phyloP scores from a whole-genome alignment of 2,113 vertebrate genomes.

The Labeo catla region DNA sequence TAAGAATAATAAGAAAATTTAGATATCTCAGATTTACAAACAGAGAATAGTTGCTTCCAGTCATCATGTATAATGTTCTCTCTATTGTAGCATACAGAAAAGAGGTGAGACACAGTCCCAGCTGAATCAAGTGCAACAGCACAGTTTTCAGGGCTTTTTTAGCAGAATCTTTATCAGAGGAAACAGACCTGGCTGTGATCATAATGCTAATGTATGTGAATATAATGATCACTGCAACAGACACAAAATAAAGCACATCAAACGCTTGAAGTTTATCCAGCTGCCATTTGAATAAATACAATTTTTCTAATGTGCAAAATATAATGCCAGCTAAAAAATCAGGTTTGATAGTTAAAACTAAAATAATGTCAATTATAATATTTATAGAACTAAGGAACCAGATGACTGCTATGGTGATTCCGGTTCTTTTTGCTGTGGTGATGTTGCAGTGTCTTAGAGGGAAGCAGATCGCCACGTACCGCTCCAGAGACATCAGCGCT shows the following conservation, averaged over 20 bases:
- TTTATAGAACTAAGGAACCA: slow-evolving; percentile 47
- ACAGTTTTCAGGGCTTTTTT: slow-evolving; percentile 60
- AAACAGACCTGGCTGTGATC: slow-evolving; percentile 6
- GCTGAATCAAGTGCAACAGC: slow-evolving; percentile 67
- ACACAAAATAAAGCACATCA: background rate
- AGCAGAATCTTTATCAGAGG: slow-evolving; percentile 16
- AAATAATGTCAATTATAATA: slow-evolving; percentile 43
- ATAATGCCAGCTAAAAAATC: background rate
- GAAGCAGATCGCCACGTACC: slow-evolving; percentile 56
- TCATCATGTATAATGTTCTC: background rate
- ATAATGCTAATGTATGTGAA: slow-evolving; percentile 1
- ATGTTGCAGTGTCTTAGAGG: slow-evolving; percentile 54
- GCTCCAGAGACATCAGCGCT: slow-evolving; percentile 60
- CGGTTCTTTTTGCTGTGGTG: slow-evolving; percentile 48
- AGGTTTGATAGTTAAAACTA: background rate
- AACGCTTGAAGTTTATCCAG: background rate
- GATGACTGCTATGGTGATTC: slow-evolving; percentile 39
- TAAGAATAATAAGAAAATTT: slow-evolving; percentile 45
- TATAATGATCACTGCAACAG: background rate
- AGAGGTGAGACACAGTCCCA: slow-evolving; percentile 62
- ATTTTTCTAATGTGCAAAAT: slow-evolving; percentile 20
- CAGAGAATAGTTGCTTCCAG: background rate
- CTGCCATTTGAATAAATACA: slow-evolving; percentile 42
- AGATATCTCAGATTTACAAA: slow-evolving; percentile 49
- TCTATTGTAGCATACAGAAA: slow-evolving; percentile 54